Evolutionary conservation across 2,888 invertebrate species (phyloP).

Genomic region (Nemotelus nigrinus): DNA sequence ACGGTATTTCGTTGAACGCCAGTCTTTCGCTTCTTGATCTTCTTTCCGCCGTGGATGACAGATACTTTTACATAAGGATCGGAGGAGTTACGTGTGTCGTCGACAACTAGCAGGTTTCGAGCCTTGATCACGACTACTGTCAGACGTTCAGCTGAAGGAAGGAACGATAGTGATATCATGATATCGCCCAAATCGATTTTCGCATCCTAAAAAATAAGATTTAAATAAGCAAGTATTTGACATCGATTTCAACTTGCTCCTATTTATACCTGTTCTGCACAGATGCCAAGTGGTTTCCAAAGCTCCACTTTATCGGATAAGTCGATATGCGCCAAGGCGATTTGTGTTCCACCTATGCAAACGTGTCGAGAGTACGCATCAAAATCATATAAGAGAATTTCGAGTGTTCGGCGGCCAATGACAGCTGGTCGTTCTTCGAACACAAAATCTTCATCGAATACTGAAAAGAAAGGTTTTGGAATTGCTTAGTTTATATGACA

Average conservation of each 20-base stretch:
- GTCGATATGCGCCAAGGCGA: conserved; percentile 69
- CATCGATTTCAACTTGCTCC: not conserved
- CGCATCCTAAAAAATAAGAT: conserved; percentile 57
- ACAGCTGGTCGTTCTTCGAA: conserved; percentile 71
- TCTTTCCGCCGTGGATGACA: conserved; percentile 85
- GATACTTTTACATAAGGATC: conserved; percentile 96
- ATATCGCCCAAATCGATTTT: conserved; percentile 90
- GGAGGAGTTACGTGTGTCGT: conserved; percentile 88
- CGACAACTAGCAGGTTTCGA: conserved; percentile 90
- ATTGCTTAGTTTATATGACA: no score
- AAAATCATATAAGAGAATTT: conserved; percentile 73
- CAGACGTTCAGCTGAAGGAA: conserved; percentile 89
- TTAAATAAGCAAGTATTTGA: not conserved
- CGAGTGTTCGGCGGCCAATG: conserved; percentile 68
- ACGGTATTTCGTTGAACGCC: conserved; percentile 88
- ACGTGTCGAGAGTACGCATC: conserved; percentile 74
- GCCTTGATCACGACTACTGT: conserved; percentile 93
- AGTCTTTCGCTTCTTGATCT: conserved; percentile 94
- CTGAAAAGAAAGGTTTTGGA: conserved; percentile 57
- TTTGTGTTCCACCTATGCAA: conserved; percentile 71
- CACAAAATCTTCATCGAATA: conserved; percentile 76
- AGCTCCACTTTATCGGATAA: conserved; percentile 68
- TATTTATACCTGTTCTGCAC: conserved; percentile 64
- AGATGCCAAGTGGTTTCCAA: conserved; percentile 69
- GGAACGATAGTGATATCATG: conserved; percentile 90